Conservation (phyloP, 2,797 vertebrate genomes). For the Anguilla marmorata region DNA sequence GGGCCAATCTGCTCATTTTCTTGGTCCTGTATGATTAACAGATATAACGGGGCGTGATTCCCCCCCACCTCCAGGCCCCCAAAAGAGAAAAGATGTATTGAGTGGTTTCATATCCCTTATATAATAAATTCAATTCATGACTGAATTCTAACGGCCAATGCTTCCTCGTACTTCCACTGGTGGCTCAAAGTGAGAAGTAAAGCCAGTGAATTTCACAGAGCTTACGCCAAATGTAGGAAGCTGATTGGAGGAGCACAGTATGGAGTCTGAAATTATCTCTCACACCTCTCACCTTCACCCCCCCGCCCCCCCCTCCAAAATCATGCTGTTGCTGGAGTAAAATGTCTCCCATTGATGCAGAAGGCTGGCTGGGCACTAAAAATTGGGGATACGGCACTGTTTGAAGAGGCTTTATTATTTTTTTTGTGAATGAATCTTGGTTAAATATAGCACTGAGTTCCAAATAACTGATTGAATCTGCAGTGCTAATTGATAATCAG, state of each 20-base stretch:
- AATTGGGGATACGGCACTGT: no score
- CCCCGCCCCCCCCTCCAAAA: background rate
- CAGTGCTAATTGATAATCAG: no score
- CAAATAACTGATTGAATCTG: no score
- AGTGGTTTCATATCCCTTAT: background rate
- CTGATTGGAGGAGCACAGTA: background rate
- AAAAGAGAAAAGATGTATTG: background rate
- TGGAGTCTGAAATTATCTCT: background rate
- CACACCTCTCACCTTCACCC: background rate
- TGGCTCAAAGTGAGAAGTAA: background rate
- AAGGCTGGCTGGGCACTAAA: no score
- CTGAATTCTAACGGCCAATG: background rate
- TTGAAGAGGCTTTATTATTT: no score
- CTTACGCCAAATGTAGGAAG: background rate
- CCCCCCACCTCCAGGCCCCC: background rate
- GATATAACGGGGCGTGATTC: background rate
- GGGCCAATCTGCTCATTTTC: background rate
- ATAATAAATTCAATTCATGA: background rate
- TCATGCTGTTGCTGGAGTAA: background rate
- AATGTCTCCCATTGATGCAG: no score
- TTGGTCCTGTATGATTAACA: background rate
- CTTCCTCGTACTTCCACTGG: background rate
- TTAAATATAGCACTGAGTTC: no score
- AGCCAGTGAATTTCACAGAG: background rate
- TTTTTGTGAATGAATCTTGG: no score